phyloP scores from a whole-genome alignment of 2,797 vertebrate genomes.

The Microhierax caerulescens region DNA sequence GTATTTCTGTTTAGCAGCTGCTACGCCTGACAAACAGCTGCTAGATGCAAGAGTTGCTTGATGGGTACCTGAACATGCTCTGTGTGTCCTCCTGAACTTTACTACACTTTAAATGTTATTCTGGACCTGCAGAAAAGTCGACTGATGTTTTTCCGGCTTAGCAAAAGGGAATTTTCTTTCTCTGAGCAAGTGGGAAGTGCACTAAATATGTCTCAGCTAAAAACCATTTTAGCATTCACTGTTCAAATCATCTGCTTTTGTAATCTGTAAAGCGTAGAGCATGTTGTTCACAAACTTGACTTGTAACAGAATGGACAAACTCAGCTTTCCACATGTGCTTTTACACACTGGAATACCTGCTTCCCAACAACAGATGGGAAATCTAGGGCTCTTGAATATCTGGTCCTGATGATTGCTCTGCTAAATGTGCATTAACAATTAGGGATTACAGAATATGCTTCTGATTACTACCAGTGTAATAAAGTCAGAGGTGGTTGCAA shows the following conservation, averaged over 20 bases:
- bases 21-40: not conserved
- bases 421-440: not conserved
- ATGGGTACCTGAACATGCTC: not conserved
- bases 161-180: not conserved
- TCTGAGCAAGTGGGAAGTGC: not conserved
- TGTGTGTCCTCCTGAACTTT: not conserved
- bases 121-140: not conserved
- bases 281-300: not conserved
- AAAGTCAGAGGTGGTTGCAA: not conserved
- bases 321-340: not conserved
- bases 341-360: not conserved
- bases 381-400: not conserved
- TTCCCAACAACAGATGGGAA: not conserved
- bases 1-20: not conserved
- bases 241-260: not conserved
- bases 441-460: not conserved
- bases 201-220: not conserved
- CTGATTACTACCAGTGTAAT: not conserved
- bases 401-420: not conserved
- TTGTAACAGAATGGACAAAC: not conserved
- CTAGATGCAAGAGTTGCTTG: not conserved
- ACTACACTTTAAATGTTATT: not conserved
- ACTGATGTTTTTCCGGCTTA: not conserved
- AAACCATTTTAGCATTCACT: not conserved
- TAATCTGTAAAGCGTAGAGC: not conserved